phyloP scores from a whole-genome alignment of 1,140 invertebrate species.

The Drosophila guanche region DNA sequence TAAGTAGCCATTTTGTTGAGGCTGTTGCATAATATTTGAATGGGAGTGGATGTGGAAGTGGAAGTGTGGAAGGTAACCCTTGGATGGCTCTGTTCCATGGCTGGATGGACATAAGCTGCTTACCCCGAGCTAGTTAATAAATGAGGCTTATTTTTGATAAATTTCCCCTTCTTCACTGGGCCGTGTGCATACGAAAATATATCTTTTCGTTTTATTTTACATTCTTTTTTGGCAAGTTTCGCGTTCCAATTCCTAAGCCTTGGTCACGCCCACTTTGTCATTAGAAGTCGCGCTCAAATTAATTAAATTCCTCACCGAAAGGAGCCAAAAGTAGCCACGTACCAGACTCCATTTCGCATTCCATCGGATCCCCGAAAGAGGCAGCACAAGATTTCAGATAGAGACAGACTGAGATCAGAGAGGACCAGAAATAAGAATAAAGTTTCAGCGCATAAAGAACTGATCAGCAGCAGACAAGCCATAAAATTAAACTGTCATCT shows the following conservation, averaged over 20 bases:
- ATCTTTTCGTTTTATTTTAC: constrained; percentile 25
- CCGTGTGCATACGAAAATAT: background rate
- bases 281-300: constrained; percentile 73
- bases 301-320: constrained; percentile 72
- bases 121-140: constrained; percentile 71
- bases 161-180: constrained; percentile 19
- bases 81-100: constrained; percentile 23
- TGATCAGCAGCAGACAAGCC: constrained; percentile 84
- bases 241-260: constrained; percentile 60
- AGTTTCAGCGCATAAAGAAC: constrained; percentile 82
- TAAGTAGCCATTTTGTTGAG: constrained; percentile 78
- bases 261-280: constrained; percentile 76
- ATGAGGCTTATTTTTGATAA: constrained; percentile 71
- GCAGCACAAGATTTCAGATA: constrained; percentile 8
- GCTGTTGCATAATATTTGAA: constrained; percentile 66
- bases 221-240: constrained; percentile 55
- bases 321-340: constrained; percentile 63
- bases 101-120: constrained; percentile 72
- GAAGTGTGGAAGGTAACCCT: constrained; percentile 17
- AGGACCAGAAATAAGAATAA: constrained; percentile 47
- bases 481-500: constrained; percentile 84
- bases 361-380: constrained; percentile 25
- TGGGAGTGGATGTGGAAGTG: constrained; percentile 6
- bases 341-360: constrained; percentile 58
- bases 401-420: constrained; percentile 20